Base-by-base conservation (phyloP, 2,888 invertebrate genomes). In the Kryphioiulus occultus region DNA sequence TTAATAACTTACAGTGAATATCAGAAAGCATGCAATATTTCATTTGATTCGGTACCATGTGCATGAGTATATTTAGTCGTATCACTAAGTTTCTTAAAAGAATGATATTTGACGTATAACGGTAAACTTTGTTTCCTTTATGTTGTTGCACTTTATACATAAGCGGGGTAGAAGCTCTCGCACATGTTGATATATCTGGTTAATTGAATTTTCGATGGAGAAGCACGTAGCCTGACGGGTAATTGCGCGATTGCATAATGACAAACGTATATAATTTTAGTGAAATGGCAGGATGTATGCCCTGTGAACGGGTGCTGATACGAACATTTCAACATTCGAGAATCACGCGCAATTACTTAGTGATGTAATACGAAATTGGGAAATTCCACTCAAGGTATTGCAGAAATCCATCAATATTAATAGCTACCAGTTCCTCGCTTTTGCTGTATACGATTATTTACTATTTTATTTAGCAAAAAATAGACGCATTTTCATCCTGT, bases 131-230 rank as follows among this genome's bases (percentile, higher is more conserved):
- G n/a, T 68, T 68, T 68, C 68, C 68, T 22, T 26, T 68, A 19
- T 17, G 22, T 68, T 68, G n/a, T 26, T 68, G 22, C 26, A n/a
- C 1, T 68, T 68, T 39, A 39, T 39, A 39, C 39, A 39, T 3
- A 39, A 5, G 39, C 39, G 3, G 9, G 5, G 9, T 39, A 39
- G 9, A 5, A 39, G 3, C 39, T 39, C 26, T 12, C 15, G 12
- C 10, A 26, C 22, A 68, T 26, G 9, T 7, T 5, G n/a, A 39
- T 39, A 9, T 26, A 12, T 26, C 26, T 68, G 26, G 68, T 68
- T 68, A 68, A 68, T 68, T 68, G 68, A 68, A 68, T 68, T 10
- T 68, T 26, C 68, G 26, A 26, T 68, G 68, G 68, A 68, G 68
- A 68, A 26, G 68, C 22, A 26, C 68, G 12, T 26, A 26, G 68